These are phyloP conservation scores for Penaeus chinensis DNA, from an alignment of 1,140 invertebrate genomes.

Conservation along the genomic window DNA sequence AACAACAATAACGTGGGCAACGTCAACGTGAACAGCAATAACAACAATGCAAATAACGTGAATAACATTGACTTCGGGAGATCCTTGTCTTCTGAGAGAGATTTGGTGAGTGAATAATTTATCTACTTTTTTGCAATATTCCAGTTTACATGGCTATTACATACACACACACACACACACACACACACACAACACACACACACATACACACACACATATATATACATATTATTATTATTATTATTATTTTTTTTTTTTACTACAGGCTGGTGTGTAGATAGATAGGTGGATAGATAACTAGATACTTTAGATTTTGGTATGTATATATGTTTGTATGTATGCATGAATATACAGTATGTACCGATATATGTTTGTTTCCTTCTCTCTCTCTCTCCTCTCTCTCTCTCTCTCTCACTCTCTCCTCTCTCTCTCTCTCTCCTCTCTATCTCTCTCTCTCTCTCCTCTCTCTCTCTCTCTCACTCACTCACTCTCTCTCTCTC, in stretches of 20 bases:
- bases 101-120: background rate
- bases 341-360: too few species aligned
- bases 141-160: background rate
- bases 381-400: too few species aligned
- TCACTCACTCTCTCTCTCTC: too few species aligned
- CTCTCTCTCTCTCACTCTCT: too few species aligned
- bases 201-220: background rate
- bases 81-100: background rate
- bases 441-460: too few species aligned
- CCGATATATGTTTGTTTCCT: too few species aligned
- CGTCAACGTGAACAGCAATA: slow-evolving; percentile 34
- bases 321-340: too few species aligned
- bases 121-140: background rate
- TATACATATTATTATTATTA: background rate
- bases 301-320: too few species aligned
- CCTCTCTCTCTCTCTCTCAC: too few species aligned
- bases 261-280: background rate
- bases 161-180: background rate
- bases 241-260: background rate
- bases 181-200: background rate
- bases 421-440: too few species aligned
- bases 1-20: slow-evolving; percentile 15
- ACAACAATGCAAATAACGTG: slow-evolving; percentile 36
- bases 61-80: slow-evolving; percentile 29
- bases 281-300: too few species aligned